Percentiles rank a stretch among this genome's conserved stretches.
These are phyloP conservation scores for Psittacus erithacus DNA, from an alignment of 2,113 vertebrate genomes.

Conservation along the genomic window DNA sequence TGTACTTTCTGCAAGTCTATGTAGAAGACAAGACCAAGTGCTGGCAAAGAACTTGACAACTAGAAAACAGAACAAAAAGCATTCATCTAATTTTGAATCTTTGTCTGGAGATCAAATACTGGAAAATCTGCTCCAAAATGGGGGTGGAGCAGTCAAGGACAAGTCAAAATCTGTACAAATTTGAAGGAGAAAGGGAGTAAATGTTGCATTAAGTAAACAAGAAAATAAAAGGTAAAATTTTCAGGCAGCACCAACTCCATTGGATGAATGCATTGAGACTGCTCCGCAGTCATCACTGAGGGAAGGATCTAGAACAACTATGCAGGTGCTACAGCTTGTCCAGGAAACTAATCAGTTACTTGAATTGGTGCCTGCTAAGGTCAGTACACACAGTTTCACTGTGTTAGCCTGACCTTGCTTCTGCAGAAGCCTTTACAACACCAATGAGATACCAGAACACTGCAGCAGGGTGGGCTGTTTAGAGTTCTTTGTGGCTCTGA, in stretches of 20 bases:
- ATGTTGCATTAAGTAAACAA: background rate
- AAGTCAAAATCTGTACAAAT: background rate
- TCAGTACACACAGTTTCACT: background rate
- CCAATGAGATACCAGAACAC: background rate
- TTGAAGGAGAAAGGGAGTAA: background rate
- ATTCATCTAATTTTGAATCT: background rate
- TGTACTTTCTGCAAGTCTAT: background rate
- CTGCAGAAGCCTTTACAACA: background rate
- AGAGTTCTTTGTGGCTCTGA: background rate
- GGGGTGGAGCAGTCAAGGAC: background rate
- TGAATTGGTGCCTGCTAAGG: background rate
- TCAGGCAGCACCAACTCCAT: background rate
- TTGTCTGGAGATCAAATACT: background rate
- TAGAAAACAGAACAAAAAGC: background rate
- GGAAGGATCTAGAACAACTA: background rate
- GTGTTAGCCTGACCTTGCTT: background rate
- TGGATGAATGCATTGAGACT: background rate
- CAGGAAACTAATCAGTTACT: background rate
- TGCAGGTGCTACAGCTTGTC: background rate
- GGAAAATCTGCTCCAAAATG: background rate
- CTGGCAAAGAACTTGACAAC: background rate
- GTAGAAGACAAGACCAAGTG: background rate
- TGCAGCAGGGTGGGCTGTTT: background rate
- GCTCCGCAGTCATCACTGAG: fast-evolving
- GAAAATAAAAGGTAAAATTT: background rate